Evolutionary conservation across 2,113 vertebrate species (phyloP), one percentile per base, ranked within the genome.

Genomic region (Phalacrocorax brasilianus): DNA sequence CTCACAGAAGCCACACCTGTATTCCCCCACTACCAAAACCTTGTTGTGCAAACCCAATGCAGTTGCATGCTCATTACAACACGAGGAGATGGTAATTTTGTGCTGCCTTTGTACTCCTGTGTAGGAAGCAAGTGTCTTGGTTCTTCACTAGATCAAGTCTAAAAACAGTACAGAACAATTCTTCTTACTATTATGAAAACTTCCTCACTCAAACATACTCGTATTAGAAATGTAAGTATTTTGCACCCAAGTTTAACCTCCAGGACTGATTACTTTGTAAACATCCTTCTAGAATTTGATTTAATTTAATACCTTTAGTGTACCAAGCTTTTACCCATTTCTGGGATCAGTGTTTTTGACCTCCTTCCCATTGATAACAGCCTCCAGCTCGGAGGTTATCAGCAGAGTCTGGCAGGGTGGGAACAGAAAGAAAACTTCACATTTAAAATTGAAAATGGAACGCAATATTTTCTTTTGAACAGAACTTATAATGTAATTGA

Each of bases 401-500:
- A 67, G 24, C 45, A n/a, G 13, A 61, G 32, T 47, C 56, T 75
- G 33, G 5, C 19, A 85, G 6, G 59, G 56, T 1, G 2, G 33
- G 23, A 91, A 49, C 27, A 68, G 40, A 89, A 84, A 85, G 33
- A 19, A 78, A 79, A 80, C 9, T 50, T 61, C 5, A 68, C n/a
- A 38, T 87, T 81, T 59, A 47, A 65, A 88, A 87, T 28, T 58
- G 26, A 61, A 85, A 91, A 71, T 24, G 5, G 40, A 79, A 93
- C 66, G n/a, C 22, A 71, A 6, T 81, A 71, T 89, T 92, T 91
- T 83, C 67, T 85, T 95, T 85, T 85, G 50, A 95, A 86, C 28
- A 53, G 30, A 93, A 90, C 7, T 88, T 88, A 65, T 9, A 5
- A 5, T 18, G 30, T 74, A 77, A 93, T 66, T 84, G 62, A 88